phyloP scores from a whole-genome alignment of 2,888 invertebrate species.

The Pseudolycoriella hygida region DNA sequence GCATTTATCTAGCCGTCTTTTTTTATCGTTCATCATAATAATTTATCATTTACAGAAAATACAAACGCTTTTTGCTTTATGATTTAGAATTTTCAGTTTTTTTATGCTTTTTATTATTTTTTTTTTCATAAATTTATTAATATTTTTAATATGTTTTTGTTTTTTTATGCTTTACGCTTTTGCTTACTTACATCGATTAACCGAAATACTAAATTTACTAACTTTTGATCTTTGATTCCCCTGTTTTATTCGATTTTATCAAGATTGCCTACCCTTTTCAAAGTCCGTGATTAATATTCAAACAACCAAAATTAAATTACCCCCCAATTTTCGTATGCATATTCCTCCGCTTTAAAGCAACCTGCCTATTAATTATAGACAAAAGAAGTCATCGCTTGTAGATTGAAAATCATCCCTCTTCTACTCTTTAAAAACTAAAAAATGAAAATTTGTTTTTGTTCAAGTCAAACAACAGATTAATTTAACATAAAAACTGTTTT shows the following conservation, averaged over 20 bases:
- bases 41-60: too few relatives aligned
- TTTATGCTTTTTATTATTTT: neutral
- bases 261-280: too few relatives aligned
- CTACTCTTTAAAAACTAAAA: neutral
- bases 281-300: too few relatives aligned
- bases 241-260: too few relatives aligned
- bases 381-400: slow-evolving; percentile 2
- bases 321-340: too few relatives aligned
- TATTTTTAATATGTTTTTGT: too few relatives aligned
- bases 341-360: slow-evolving; percentile 6
- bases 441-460: slow-evolving; percentile 1
- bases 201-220: neutral
- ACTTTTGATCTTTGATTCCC: too few relatives aligned
- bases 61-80: too few relatives aligned
- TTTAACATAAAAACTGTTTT: neutral
- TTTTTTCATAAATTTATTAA: neutral
- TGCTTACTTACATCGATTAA: neutral
- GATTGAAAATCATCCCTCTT: slow-evolving; percentile 1
- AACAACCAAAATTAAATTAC: too few relatives aligned
- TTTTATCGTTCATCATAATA: too few relatives aligned
- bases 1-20: too few relatives aligned
- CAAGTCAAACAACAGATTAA: neutral
- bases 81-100: neutral
- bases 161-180: slow-evolving; percentile 1
- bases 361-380: slow-evolving; percentile 5